Percentiles rank a stretch among this genome's conserved stretches.
Evolutionary conservation across 2,797 vertebrate species (phyloP).

Genomic region (Pteropus rufus): DNA sequence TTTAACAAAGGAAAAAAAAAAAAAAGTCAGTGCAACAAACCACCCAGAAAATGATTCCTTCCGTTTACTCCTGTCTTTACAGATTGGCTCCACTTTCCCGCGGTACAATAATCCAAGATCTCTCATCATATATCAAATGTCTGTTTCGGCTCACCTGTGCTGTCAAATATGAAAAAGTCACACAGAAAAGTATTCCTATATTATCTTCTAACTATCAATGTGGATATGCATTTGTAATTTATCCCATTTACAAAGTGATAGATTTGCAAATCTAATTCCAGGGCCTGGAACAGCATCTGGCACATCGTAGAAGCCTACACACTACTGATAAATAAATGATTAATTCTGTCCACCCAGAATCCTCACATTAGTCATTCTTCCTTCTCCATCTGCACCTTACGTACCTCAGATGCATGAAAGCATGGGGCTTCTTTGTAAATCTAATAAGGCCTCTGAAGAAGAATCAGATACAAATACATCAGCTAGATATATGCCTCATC

Average conservation of each 20-base stretch:
- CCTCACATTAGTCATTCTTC: not conserved
- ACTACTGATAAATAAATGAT: not conserved
- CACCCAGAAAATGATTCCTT: not conserved
- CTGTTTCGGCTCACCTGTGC: accelerated
- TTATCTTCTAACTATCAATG: not conserved
- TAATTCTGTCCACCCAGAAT: not conserved
- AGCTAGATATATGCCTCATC: not conserved
- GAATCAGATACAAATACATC: not conserved
- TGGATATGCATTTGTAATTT: not conserved
- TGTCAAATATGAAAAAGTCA: not conserved
- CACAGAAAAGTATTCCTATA: not conserved
- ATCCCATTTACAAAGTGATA: not conserved
- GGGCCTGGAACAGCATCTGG: not conserved
- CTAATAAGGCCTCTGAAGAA: not conserved
- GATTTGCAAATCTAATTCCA: slow-evolving; percentile 36
- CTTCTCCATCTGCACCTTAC: not conserved
- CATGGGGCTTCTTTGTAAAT: not conserved
- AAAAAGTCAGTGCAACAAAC: not conserved
- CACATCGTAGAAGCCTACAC: not conserved
- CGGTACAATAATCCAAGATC: not conserved
- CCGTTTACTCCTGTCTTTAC: not conserved
- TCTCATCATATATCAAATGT: not conserved
- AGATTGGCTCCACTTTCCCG: not conserved
- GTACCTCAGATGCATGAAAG: not conserved
- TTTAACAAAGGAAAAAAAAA: not conserved